Percentiles rank a stretch among this genome's conserved stretches.
Evolutionary conservation across 2,888 invertebrate species (phyloP).

Genomic region (Daptonema setosum): DNA sequence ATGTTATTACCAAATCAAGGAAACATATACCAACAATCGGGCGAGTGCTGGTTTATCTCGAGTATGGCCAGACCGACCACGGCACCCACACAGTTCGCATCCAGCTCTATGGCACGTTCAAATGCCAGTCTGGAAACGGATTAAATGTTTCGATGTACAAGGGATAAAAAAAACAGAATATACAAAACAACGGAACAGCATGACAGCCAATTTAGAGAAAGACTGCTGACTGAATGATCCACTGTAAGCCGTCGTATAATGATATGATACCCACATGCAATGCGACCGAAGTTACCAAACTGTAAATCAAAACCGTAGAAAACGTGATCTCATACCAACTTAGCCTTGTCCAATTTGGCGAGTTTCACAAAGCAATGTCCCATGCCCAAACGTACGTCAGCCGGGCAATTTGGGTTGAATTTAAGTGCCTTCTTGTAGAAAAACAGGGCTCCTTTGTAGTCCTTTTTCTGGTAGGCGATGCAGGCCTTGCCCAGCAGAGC

Average conservation of each 20-base stretch:
- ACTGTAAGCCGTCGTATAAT: too few species aligned
- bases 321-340: conserved; percentile 30
- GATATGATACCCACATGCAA: too few species aligned
- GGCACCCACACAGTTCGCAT: conserved; percentile 81
- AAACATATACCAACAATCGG: too few species aligned
- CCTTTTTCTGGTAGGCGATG: conserved; percentile 88
- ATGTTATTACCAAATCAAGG: too few species aligned
- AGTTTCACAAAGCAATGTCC: conserved; percentile 95
- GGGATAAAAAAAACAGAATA: neutral
- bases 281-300: too few species aligned
- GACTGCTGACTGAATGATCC: too few species aligned
- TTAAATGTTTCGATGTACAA: neutral
- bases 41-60: conserved; percentile 71
- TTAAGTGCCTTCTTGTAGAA: conserved; percentile 92
- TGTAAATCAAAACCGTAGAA: neutral
- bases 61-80: conserved; percentile 81
- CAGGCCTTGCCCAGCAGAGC: conserved; percentile 93
- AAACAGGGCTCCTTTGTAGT: conserved; percentile 71
- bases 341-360: conserved; percentile 79
- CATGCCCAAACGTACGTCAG: conserved; percentile 84
- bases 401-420: conserved; percentile 87
- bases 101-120: conserved; percentile 74
- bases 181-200: neutral
- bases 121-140: conserved; percentile 52
- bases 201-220: too few species aligned